These are phyloP conservation scores for Beris chalybata DNA, from an alignment of 2,888 invertebrate species.

Conservation along the genomic window DNA sequence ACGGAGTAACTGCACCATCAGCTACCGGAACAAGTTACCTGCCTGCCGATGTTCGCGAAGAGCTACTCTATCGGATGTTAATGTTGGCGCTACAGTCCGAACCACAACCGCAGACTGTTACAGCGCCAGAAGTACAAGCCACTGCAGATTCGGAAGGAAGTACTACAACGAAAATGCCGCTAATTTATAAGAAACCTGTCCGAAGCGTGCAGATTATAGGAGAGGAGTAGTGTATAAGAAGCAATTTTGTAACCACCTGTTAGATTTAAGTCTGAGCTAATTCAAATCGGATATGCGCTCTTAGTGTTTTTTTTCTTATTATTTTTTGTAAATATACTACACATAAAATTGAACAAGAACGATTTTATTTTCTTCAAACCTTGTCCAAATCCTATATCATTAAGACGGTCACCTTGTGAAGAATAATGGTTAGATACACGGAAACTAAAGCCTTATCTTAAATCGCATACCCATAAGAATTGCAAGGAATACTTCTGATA, in stretches of 20 bases:
- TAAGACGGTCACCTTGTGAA: too few relatives aligned
- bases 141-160: conserved; percentile 48
- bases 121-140: conserved; percentile 41
- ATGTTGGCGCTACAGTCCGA: conserved; percentile 72
- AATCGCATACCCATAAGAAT: too few relatives aligned
- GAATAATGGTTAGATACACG: too few relatives aligned
- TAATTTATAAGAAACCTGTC: conserved; percentile 62
- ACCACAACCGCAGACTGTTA: conserved; percentile 54
- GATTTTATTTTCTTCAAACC: too few relatives aligned
- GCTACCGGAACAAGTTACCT: conserved; percentile 61
- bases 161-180: conserved; percentile 57
- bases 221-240: conserved; percentile 57
- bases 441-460: too few relatives aligned
- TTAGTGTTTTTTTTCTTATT: not conserved
- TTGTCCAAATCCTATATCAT: too few relatives aligned
- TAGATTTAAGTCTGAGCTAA: conserved; percentile 11
- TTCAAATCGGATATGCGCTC: not conserved
- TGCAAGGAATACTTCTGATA: too few relatives aligned
- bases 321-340: conserved; percentile 18
- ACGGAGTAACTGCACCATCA: conserved; percentile 35
- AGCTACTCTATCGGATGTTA: conserved; percentile 70
- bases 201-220: conserved; percentile 74
- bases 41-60: conserved; percentile 71
- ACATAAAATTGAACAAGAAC: not conserved
- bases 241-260: not conserved